These are phyloP conservation scores for Dicaeum eximium DNA, from an alignment of 2,113 vertebrate genomes.

Conservation along the genomic window DNA sequence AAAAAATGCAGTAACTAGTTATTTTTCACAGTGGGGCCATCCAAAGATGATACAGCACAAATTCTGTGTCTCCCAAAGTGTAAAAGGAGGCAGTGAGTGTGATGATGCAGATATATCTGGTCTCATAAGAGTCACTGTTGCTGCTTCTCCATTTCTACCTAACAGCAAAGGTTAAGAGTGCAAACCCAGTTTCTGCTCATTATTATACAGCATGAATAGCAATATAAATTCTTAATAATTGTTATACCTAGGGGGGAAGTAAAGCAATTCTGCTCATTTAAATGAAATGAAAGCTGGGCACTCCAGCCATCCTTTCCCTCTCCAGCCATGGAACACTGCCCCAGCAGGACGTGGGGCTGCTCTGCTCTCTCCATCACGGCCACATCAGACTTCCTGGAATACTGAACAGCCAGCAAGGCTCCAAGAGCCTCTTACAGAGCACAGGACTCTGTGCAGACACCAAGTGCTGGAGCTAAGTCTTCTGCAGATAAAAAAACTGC, in stretches of 20 bases:
- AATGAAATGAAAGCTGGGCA: not conserved
- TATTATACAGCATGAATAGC: conserved; percentile 48
- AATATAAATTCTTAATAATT: conserved; percentile 59
- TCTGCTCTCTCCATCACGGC: not conserved
- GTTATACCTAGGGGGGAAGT: conserved; percentile 44
- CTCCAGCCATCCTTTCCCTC: not conserved
- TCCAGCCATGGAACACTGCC: not conserved
- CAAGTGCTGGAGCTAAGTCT: not conserved
- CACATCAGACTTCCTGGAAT: not conserved
- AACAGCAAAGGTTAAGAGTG: conserved; percentile 41
- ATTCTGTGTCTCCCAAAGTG: not conserved
- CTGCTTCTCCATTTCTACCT: not conserved
- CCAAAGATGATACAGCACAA: not conserved
- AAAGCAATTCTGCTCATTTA: conserved; percentile 29
- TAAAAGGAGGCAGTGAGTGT: not conserved
- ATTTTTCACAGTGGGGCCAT: not conserved
- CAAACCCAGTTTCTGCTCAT: conserved; percentile 27
- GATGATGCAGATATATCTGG: not conserved
- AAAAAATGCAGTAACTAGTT: not conserved
- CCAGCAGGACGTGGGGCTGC: not conserved
- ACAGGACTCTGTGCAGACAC: not conserved
- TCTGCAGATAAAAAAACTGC: not conserved
- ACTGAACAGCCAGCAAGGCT: not conserved
- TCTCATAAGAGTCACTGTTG: not conserved
- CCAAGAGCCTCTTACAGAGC: not conserved